Conservation (phyloP, 1,140 invertebrate genomes). For the Aradophagus sp. region DNA sequence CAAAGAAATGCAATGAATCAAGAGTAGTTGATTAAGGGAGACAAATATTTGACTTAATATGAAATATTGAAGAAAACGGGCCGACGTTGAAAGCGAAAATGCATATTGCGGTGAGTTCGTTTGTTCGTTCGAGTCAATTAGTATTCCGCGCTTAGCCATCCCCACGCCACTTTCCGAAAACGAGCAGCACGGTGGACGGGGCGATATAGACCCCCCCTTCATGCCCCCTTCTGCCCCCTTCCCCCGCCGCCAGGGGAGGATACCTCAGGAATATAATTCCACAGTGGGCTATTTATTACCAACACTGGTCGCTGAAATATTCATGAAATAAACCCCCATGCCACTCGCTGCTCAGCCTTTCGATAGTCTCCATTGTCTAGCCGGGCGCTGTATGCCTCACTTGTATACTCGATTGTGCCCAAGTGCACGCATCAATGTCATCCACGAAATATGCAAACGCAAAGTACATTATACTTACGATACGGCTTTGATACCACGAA, state of each 20-base stretch:
- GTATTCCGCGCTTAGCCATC: conserved; percentile 56
- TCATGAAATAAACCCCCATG: conserved; percentile 59
- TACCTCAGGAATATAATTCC: conserved; percentile 63
- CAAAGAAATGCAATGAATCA: conserved; percentile 44
- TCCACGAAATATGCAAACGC: conserved; percentile 48
- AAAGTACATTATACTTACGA: conserved; percentile 40
- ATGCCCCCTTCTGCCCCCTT: too few species aligned
- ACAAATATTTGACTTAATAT: conserved; percentile 50
- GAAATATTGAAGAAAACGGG: conserved; percentile 45
- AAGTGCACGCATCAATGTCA: conserved; percentile 55
- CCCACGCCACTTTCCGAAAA: conserved; percentile 22
- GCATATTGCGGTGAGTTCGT: conserved; percentile 53
- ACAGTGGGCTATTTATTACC: conserved; percentile 60
- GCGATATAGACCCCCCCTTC: too few species aligned
- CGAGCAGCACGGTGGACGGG: conserved; percentile 26
- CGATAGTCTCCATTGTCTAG: conserved; percentile 46
- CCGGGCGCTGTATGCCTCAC: conserved; percentile 43
- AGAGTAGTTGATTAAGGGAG: conserved; percentile 36
- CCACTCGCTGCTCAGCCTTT: conserved; percentile 42
- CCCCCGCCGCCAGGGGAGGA: too few species aligned
- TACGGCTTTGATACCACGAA: conserved; percentile 22
- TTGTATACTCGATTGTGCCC: conserved; percentile 43
- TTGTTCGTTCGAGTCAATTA: conserved; percentile 60
- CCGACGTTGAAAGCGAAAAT: conserved; percentile 43
- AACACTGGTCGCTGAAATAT: conserved; percentile 62